Evolutionary conservation across 53 echinoderm and acorn worm genomes (phyloP).

Genomic region (Glandiceps talaboti): DNA sequence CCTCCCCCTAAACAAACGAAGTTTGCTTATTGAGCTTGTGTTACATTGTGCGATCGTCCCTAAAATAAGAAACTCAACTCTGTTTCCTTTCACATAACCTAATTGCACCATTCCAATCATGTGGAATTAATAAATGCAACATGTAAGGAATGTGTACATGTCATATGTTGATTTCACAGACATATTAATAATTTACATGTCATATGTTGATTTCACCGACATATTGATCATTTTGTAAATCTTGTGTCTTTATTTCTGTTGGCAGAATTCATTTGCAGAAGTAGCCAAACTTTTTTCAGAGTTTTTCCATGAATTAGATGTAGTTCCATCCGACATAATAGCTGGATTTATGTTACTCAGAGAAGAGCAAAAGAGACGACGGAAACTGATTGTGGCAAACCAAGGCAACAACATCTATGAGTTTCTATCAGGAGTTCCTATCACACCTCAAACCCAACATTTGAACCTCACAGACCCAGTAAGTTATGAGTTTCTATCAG

Average conservation of each 20-base stretch:
- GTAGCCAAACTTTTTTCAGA: slow-evolving; percentile 73
- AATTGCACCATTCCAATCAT: too few relatives aligned
- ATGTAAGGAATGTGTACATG: too few relatives aligned
- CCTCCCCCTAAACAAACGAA: too few relatives aligned
- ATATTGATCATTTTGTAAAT: too few relatives aligned
- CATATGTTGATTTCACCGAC: too few relatives aligned
- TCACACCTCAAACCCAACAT: slow-evolving; percentile 73
- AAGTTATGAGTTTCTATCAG: slow-evolving; percentile 18
- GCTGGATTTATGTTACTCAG: slow-evolving; percentile 85
- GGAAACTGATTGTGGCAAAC: slow-evolving; percentile 55
- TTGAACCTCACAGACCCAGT: slow-evolving; percentile 66
- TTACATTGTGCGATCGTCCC: too few relatives aligned
- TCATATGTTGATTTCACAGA: too few relatives aligned
- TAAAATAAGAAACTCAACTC: too few relatives aligned
- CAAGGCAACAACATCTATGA: slow-evolving; percentile 65
- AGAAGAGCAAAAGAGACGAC: slow-evolving; percentile 79
- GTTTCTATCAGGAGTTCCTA: slow-evolving; percentile 86
- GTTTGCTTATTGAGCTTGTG: too few relatives aligned
- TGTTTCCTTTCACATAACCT: too few relatives aligned
- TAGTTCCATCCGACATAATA: slow-evolving; percentile 83
- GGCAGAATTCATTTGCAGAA: slow-evolving; percentile 85
- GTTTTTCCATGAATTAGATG: slow-evolving; percentile 89
- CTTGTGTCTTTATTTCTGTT: background rate
- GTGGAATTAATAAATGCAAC: too few relatives aligned
- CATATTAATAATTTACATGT: too few relatives aligned